Percentiles rank a stretch among this genome's conserved stretches.
Conservation (phyloP, 2,113 vertebrate species). For the Ochotona princeps region DNA sequence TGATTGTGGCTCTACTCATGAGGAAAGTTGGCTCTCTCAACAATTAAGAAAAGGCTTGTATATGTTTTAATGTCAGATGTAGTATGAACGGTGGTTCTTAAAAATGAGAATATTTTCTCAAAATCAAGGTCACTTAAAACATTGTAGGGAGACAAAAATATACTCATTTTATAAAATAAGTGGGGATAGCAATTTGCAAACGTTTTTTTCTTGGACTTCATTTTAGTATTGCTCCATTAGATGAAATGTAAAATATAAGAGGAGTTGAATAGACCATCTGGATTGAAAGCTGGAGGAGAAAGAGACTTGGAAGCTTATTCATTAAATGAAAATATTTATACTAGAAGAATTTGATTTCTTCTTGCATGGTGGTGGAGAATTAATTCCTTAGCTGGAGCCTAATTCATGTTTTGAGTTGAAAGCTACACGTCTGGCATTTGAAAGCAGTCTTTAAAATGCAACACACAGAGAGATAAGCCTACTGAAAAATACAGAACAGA, state of each 20-base stretch:
- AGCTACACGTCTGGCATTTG: constrained; percentile 47
- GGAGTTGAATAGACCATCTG: neutral
- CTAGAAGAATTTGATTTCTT: constrained; percentile 23
- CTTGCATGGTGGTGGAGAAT: neutral
- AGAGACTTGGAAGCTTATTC: constrained; percentile 23
- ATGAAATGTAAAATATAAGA: neutral
- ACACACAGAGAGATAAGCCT: neutral
- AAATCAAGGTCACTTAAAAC: neutral
- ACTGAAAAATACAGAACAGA: constrained; percentile 2
- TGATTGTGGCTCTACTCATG: neutral
- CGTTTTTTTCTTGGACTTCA: neutral
- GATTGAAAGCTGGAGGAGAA: neutral
- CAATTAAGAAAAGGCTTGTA: neutral
- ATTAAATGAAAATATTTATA: constrained; percentile 54
- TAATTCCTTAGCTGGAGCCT: constrained; percentile 48
- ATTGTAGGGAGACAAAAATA: neutral
- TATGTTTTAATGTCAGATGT: neutral
- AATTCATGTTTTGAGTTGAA: constrained; percentile 20
- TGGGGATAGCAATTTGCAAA: neutral
- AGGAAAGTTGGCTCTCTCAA: neutral
- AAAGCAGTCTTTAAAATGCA: constrained; percentile 25
- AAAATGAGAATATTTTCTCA: neutral
- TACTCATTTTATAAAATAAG: neutral
- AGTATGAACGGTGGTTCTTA: neutral
- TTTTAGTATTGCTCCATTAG: neutral